Evolutionary conservation across 2,888 invertebrate species (phyloP), one percentile per base, ranked within the genome.

Genomic region (Drosophila fungiperda): DNA sequence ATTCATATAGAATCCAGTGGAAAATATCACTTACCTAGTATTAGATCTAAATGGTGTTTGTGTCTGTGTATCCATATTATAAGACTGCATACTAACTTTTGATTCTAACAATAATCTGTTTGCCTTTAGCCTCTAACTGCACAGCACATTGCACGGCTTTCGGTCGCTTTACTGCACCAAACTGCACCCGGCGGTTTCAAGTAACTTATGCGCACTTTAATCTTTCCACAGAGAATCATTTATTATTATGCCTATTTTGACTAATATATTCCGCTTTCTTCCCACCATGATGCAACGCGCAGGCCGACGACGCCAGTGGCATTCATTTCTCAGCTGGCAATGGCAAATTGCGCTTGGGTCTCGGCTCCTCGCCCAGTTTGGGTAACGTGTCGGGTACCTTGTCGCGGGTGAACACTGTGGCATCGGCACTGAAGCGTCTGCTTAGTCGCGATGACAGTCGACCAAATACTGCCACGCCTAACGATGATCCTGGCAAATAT

Each of bases 361-460:
- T 91, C 38, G 94, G 94, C 55, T 93, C 93, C 3, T 93, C 94
- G 58, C 93, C 91, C 60, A 94, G 92, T 83, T 85, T 93, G 84
- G 93, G 89, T 48, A 93, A 92, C 55, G 78, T 92, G 2, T 91
- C 94, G 64, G 95, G 94, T 17, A 95, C 96, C 0, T 93, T 97
- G 84, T 95, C 96, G 0, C 94, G 97, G 57, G 96, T 96, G 0
- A 96, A 95, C 85, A 97, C 97, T 0, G 97, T 97, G 40, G 96
- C 97, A 0, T 96, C 96, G 15, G 96, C 96, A 88, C 92, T 97
- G 8, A 96, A 96, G 90, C 94, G 96, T 76, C 94, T 97, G 61
- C 96, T 97, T 88, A 96, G 96, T 55, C 95, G 96, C 72, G 97
- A 97, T 74, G 97, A 97, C 52, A 93, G 93, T 65, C 94, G 94